Conservation (phyloP, 2,888 invertebrate species). For the Disparrhopalites patrizii region DNA sequence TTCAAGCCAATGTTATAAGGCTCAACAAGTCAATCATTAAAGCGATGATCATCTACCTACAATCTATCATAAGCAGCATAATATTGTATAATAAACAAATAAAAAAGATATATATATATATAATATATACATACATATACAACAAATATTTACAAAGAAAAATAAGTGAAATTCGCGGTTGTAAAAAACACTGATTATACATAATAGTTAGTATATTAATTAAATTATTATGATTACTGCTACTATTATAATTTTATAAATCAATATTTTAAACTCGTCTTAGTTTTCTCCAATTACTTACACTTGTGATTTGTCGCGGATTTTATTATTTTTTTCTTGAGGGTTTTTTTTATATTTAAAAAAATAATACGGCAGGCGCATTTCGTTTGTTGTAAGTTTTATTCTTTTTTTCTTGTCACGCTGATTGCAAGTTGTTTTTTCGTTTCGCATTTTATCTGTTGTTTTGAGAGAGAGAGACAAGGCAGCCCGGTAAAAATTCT, state of each 20-base stretch:
- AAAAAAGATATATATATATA: neutral
- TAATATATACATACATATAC: neutral
- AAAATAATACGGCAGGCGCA: neutral
- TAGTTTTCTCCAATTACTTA: neutral
- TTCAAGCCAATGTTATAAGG: conserved; percentile 2
- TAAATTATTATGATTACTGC: neutral
- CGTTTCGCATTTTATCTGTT: neutral
- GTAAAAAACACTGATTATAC: no score
- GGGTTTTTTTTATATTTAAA: neutral
- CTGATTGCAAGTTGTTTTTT: neutral
- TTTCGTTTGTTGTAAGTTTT: neutral
- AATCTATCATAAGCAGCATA: no score
- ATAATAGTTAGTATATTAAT: no score
- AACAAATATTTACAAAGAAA: no score
- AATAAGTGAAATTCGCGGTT: no score
- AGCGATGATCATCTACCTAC: conserved; percentile 1
- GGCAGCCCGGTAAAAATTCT: no score
- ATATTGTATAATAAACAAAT: no score
- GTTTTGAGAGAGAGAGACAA: neutral
- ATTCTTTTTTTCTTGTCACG: neutral
- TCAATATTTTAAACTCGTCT: neutral
- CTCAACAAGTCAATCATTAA: conserved; percentile 8
- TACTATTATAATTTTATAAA: conserved; percentile 7
- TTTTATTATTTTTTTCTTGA: neutral
- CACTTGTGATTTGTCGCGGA: neutral